Percentiles rank a stretch among this genome's conserved stretches.
phyloP scores from a whole-genome alignment of 2,888 invertebrate species.

The Drosophila borealis region DNA sequence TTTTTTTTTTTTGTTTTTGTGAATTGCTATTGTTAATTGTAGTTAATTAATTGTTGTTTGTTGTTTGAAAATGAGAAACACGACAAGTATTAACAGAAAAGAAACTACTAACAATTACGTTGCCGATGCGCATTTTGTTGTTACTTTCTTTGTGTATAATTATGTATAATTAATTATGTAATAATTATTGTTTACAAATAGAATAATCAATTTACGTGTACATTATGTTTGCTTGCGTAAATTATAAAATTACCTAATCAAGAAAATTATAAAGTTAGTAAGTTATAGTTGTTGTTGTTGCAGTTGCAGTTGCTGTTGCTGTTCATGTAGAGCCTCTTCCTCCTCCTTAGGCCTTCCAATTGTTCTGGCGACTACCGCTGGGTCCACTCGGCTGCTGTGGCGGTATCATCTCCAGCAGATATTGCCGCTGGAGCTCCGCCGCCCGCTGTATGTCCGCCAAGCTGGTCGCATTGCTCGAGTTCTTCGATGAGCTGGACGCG shows the following conservation, averaged over 20 bases:
- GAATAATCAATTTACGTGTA: slow-evolving; percentile 72
- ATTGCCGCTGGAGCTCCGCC: slow-evolving; percentile 96
- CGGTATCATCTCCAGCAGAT: slow-evolving; percentile 98
- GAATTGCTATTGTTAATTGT: slow-evolving; percentile 46
- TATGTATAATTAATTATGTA: slow-evolving; percentile 68
- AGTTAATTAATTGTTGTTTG: slow-evolving; percentile 27
- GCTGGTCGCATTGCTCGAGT: slow-evolving; percentile 78
- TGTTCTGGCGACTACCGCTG: slow-evolving; percentile 85
- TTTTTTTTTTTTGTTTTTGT: slow-evolving; percentile 5
- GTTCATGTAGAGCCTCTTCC: slow-evolving; percentile 15
- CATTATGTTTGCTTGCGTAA: slow-evolving; percentile 63
- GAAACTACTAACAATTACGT: slow-evolving; percentile 67
- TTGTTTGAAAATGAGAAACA: slow-evolving; percentile 51
- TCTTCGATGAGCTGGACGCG: slow-evolving; percentile 80
- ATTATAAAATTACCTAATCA: slow-evolving; percentile 77
- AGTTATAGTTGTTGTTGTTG: slow-evolving; percentile 29
- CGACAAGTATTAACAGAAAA: slow-evolving; percentile 59
- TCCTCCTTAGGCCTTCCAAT: slow-evolving; percentile 84
- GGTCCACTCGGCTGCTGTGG: slow-evolving; percentile 84
- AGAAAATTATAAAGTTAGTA: slow-evolving; percentile 66
- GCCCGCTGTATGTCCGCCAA: slow-evolving; percentile 93
- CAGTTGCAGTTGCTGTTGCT: not conserved
- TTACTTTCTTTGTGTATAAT: slow-evolving; percentile 44
- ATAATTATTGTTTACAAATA: slow-evolving; percentile 78
- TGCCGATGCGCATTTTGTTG: slow-evolving; percentile 42